Evolutionary conservation across 1,140 invertebrate species (phyloP).

Genomic region (Sesamia nonagrioides): DNA sequence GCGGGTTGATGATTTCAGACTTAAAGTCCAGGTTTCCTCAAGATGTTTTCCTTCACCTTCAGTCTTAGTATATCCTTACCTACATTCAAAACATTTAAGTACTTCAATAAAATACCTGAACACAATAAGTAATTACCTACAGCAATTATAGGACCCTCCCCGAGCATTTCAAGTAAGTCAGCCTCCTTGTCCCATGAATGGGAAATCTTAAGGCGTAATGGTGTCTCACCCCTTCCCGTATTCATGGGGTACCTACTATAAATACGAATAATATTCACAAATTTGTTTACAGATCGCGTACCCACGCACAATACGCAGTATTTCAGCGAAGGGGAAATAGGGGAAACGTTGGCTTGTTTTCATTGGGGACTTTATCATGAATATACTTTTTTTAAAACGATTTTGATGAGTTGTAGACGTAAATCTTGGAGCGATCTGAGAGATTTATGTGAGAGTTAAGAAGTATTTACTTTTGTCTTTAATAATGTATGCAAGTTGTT

Average conservation of each 20-base stretch:
- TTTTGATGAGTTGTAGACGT: background rate
- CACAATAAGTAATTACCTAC: constrained; percentile 51
- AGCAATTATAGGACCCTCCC: constrained; percentile 71
- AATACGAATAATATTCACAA: constrained; percentile 81
- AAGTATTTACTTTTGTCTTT: too few species aligned
- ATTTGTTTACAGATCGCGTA: constrained; percentile 81
- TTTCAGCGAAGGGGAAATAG: constrained; percentile 6
- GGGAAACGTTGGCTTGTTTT: constrained; percentile 36
- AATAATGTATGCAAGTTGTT: too few species aligned
- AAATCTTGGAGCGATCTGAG: background rate
- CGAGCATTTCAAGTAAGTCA: constrained; percentile 69
- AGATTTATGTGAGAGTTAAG: too few species aligned
- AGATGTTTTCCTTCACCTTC: too few species aligned
- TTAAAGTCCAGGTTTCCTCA: too few species aligned
- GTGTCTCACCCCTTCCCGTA: constrained; percentile 72
- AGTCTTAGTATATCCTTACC: too few species aligned
- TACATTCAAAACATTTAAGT: too few species aligned
- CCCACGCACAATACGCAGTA: constrained; percentile 24
- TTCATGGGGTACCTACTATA: constrained; percentile 73
- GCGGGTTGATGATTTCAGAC: too few species aligned
- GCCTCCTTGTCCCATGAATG: constrained; percentile 79
- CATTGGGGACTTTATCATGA: constrained; percentile 47
- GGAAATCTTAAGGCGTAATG: constrained; percentile 73
- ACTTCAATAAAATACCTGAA: constrained; percentile 6
- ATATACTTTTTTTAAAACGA: background rate